Conservation (phyloP, 2,797 vertebrate species). For the Corythornis leucogaster region DNA sequence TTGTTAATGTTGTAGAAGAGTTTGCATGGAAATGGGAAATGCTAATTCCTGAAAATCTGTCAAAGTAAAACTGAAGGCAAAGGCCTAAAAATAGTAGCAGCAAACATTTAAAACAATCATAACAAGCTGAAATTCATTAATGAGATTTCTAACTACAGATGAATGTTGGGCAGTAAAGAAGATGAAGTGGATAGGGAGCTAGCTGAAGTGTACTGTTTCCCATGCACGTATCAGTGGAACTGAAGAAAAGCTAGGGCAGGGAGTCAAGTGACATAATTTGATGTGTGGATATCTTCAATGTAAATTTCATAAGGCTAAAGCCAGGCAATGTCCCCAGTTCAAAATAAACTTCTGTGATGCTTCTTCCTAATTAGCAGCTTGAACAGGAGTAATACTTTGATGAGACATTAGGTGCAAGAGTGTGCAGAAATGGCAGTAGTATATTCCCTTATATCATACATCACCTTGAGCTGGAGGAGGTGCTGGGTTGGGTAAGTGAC, state of each 20-base stretch:
- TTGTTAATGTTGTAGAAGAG: background rate
- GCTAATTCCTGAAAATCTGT: background rate
- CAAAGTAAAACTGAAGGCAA: background rate
- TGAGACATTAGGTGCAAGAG: background rate
- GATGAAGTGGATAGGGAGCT: background rate
- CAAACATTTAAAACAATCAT: background rate
- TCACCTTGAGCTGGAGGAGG: background rate
- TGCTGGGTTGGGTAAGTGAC: background rate
- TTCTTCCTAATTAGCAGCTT: background rate
- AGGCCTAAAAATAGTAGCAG: background rate
- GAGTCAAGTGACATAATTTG: background rate
- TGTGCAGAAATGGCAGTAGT: background rate
- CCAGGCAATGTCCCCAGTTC: background rate
- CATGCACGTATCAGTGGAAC: rapidly evolving
- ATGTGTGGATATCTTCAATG: background rate
- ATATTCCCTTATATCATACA: background rate
- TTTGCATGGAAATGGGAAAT: background rate
- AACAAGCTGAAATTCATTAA: background rate
- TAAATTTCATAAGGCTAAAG: background rate
- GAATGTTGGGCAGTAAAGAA: background rate
- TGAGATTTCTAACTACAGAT: background rate
- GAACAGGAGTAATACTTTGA: background rate
- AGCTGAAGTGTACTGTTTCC: background rate
- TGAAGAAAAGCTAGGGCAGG: background rate
- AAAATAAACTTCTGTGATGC: background rate